phyloP scores from a whole-genome alignment of 2,888 invertebrate species.

The Eueremaeus valkanovi region DNA sequence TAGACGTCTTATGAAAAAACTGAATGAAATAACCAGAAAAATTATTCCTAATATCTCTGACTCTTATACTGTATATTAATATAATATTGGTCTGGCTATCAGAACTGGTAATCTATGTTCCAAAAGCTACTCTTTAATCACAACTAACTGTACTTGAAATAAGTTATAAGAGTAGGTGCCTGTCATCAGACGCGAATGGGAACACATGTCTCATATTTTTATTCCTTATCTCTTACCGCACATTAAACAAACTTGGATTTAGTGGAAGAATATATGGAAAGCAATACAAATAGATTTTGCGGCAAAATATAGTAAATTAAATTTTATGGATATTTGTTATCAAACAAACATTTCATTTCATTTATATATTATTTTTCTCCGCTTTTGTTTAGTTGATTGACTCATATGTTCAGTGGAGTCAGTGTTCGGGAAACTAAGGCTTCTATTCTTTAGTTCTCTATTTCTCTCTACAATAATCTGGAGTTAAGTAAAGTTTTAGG shows the following conservation, averaged over 20 bases:
- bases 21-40: no score
- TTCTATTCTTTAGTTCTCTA: no score
- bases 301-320: background rate
- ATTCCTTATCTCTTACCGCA: background rate
- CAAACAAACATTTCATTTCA: no score
- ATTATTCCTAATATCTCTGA: no score
- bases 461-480: no score
- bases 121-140: background rate
- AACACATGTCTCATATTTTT: conserved; percentile 2
- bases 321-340: background rate
- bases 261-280: background rate
- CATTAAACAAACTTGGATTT: background rate
- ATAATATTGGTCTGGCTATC: no score
- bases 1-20: no score
- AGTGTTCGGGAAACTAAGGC: background rate
- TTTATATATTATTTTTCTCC: no score
- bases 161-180: background rate
- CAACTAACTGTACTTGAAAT: background rate
- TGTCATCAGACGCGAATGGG: background rate
- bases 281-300: background rate
- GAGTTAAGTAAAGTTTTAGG: background rate
- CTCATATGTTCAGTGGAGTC: background rate
- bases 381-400: conserved; percentile 11
- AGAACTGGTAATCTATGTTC: background rate
- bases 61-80: no score